Base-by-base conservation (phyloP, 2,888 invertebrate genomes). In the Teleiodes luculella region DNA sequence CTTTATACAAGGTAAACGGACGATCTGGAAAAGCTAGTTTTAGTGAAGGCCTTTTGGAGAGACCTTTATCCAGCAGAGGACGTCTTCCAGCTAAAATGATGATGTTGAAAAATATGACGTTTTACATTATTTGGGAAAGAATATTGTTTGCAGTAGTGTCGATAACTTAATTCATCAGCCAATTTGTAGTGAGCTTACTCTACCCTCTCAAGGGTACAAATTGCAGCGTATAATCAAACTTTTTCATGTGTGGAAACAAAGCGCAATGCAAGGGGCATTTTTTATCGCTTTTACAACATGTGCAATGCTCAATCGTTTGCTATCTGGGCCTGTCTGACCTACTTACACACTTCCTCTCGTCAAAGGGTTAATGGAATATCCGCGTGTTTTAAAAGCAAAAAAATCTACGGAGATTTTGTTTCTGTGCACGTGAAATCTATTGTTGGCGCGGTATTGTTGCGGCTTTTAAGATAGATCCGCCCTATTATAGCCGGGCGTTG, bases 241-340 rank as follows among this genome's bases (percentile, higher is more conserved):
- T 84, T 86, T 86, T 83, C 64, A 54, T 59, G 63, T 63, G 60
- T 72, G 74, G 79, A 87, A 87, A 88, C 87, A 88, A 88, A 86
- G 80, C 78, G 74, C 71, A 77, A 75, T 78, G 68, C 74, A 68
- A 71, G 78, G 87, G 86, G 74, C 66, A 78, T 86, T 88, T 88
- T 86, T 87, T 85, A 67, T 56, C 76, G 86, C 88, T 88, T 87
- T 86, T 85, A 84, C 86, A 85, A 83, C 89, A 89, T 89, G 83
- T 88, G 89, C 87, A 85, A 84, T 86, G 81, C 68, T 70, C 74
- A 74, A 78, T 78, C 74, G 79, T 75, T 79, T 11, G 20, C 24
- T 43, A n/a, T 33, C 33, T 33, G 33, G 28, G 43, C 13, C 43
- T 28, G 78, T 78, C 77, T 85, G 86, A 88, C 88, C 88, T 85